Evolutionary conservation across 1,140 invertebrate genomes (phyloP).

Genomic region (Potamilus streckersoni): DNA sequence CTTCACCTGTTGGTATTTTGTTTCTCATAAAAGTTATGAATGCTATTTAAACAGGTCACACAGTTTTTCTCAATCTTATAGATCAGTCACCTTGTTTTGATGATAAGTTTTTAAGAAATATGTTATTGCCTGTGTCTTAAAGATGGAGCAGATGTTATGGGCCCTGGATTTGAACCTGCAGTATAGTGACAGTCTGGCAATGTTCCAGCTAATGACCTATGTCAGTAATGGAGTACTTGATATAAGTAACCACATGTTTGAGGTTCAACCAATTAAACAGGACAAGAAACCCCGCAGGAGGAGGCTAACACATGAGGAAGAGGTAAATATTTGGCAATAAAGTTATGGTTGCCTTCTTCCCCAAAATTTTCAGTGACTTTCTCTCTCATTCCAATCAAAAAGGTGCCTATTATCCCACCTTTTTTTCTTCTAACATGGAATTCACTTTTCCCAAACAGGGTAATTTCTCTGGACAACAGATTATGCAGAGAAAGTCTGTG

Average conservation of each 20-base stretch:
- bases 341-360: no score
- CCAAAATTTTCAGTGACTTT: neutral
- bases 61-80: no score
- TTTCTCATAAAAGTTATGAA: no score
- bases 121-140: conserved; percentile 15
- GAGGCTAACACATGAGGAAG: conserved; percentile 47
- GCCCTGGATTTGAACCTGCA: conserved; percentile 63
- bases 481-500: no score
- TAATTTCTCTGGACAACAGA: neutral
- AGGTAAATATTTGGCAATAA: conserved; percentile 18
- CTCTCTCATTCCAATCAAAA: neutral
- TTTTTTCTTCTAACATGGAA: no score
- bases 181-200: conserved; percentile 63
- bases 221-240: conserved; percentile 62
- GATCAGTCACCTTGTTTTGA: neutral
- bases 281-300: conserved; percentile 44
- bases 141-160: conserved; percentile 66
- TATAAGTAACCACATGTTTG: conserved; percentile 56
- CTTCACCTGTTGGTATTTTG: no score
- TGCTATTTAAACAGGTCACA: no score
- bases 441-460: neutral
- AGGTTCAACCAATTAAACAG: conserved; percentile 49
- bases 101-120: neutral
- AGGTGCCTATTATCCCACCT: no score
- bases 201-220: conserved; percentile 64